Percentiles rank a stretch among this genome's conserved stretches.
Conservation (phyloP, 2,113 vertebrate species). For the Tiliqua scincoides region DNA sequence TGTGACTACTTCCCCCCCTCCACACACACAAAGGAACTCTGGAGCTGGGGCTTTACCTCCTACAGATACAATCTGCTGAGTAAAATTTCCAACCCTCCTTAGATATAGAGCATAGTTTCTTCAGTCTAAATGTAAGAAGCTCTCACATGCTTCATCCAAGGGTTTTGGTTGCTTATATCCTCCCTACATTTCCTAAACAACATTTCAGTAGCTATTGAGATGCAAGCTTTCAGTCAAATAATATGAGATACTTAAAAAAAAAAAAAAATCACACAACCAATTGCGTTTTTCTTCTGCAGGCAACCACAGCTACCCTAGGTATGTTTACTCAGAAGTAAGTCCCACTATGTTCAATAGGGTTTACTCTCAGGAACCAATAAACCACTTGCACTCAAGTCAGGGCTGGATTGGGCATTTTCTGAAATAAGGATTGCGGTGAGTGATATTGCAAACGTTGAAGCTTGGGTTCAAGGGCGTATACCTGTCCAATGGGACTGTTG, state of each 20-base stretch:
- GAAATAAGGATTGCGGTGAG: not conserved
- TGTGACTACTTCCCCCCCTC: not conserved
- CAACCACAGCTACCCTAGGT: no score
- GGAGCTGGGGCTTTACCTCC: not conserved
- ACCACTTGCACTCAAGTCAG: not conserved
- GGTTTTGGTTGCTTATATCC: not conserved
- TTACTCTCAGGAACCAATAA: no score
- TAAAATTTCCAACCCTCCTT: slow-evolving; percentile 3
- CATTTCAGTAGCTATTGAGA: not conserved
- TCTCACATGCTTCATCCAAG: not conserved
- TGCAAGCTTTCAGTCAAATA: not conserved
- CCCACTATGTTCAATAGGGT: no score
- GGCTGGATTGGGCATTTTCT: not conserved
- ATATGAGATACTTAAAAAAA: no score
- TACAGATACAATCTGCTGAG: not conserved
- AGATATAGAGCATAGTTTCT: not conserved
- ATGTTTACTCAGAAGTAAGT: no score
- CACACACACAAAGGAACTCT: no score
- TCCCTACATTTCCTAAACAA: not conserved
- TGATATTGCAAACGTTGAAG: not conserved
- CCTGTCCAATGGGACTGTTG: not conserved
- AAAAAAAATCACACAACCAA: no score
- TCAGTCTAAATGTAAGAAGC: not conserved
- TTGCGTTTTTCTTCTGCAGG: no score
- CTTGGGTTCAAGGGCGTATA: not conserved